phyloP scores from a whole-genome alignment of 2,113 vertebrate genomes.

The Pluvialis apricaria region DNA sequence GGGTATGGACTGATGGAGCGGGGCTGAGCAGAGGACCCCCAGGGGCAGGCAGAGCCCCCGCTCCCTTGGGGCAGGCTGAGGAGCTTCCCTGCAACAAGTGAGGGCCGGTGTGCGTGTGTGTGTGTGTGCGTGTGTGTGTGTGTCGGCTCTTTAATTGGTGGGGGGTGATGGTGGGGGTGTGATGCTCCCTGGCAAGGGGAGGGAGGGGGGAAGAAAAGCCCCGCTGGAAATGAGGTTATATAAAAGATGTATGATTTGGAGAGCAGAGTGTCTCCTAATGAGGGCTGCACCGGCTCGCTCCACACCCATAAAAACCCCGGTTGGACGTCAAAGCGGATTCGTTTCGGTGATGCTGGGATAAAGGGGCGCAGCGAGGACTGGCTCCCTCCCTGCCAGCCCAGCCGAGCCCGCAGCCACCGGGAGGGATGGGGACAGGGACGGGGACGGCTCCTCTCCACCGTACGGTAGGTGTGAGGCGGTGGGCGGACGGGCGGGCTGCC shows the following conservation, averaged over 20 bases:
- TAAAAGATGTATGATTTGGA: conserved; percentile 75
- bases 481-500: not conserved
- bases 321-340: conserved; percentile 77
- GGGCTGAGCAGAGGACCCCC: not conserved
- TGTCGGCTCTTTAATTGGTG: conserved; percentile 13
- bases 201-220: not conserved
- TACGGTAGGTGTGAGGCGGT: not conserved
- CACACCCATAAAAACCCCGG: conserved; percentile 74
- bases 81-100: not conserved
- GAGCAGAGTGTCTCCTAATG: conserved; percentile 70
- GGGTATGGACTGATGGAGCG: rapidly evolving
- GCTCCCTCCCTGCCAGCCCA: conserved; percentile 73
- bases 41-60: not conserved
- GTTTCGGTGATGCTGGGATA: conserved; percentile 73
- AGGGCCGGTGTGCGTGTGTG: not conserved
- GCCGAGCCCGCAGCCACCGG: not conserved
- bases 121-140: too few relatives aligned
- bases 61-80: not conserved
- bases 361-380: conserved; percentile 79
- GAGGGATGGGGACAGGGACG: not conserved
- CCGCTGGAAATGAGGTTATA: conserved; percentile 67
- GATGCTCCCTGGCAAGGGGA: not conserved
- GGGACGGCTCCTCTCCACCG: not conserved
- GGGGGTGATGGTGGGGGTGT: not conserved
- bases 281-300: conserved; percentile 73